Base-by-base conservation (phyloP, 2,888 invertebrate species). In the Agonopterix arenella region DNA sequence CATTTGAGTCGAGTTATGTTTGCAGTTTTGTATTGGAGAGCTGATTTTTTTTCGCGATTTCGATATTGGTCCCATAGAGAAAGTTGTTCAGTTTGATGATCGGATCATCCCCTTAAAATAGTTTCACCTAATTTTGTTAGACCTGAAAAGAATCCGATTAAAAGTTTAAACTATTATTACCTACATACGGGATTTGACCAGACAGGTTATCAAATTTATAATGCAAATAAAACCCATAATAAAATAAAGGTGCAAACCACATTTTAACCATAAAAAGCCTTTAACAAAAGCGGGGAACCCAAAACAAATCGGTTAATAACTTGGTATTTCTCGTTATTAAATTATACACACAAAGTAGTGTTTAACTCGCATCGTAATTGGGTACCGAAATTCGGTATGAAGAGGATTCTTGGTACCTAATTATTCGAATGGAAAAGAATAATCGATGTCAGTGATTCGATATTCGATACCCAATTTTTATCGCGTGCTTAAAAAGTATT, bases 301-400 rank as follows among this genome's bases (percentile, higher is more conserved):
- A 16, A 40, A 16, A 38, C 46, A 10, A 40, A 40, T 40, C 46
- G 10, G 8, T 11, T 46, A 40, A 46, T 46, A 46, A 40, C 40
- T 40, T n/a, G 10, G 11, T 18, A 46, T 40, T 40, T 36, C 48
- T 48, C 44, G 44, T 48, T 48, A 48, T 44, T 8, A 48, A 48
- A 48, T 48, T 48, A 48, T 11, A 48, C 47, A n/a, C 48, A 43
- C 59, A 56, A 56, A 55, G 57, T 64, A 55, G 56, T 64, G 63
- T 65, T 66, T 68, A 65, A 63, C 59, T 63, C 54, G 54, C 58
- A 66, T 63, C 62, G 65, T 70, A 74, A 74, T 70, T 70, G 65
- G 62, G 52, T 60, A 60, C 65, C 65, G 52, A 71, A 65, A 64
- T 61, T 57, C 58, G 61, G 69, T 64, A 65, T 65, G 28, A 28